Conservation (phyloP, 2,888 invertebrate species). For the Iphiclides podalirius region DNA sequence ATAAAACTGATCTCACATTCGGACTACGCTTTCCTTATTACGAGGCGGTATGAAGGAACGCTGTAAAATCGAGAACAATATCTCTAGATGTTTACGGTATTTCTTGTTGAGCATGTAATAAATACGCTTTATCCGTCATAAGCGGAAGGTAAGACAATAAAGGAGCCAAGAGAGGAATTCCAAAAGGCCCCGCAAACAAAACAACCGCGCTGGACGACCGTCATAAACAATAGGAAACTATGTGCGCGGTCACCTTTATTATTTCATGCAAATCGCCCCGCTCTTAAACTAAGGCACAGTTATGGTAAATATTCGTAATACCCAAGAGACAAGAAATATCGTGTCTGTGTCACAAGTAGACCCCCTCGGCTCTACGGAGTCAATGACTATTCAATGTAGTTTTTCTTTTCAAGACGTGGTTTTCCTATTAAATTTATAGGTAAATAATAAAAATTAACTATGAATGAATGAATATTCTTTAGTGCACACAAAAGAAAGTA, state of each 20-base stretch:
- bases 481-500: too few species aligned
- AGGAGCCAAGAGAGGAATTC: slow-evolving; percentile 73
- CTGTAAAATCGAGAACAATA: neutral
- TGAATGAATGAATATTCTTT: too few species aligned
- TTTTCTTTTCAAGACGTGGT: too few species aligned
- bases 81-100: slow-evolving; percentile 9
- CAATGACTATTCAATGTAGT: too few species aligned
- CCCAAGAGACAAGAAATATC: neutral
- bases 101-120: slow-evolving; percentile 52
- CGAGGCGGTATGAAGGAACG: neutral
- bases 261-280: slow-evolving; percentile 74
- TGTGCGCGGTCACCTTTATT: slow-evolving; percentile 75
- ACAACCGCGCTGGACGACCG: slow-evolving; percentile 62
- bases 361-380: too few species aligned
- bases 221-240: slow-evolving; percentile 74
- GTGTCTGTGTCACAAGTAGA: too few species aligned
- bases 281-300: slow-evolving; percentile 42
- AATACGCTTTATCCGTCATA: slow-evolving; percentile 63
- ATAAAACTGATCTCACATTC: too few species aligned
- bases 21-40: too few species aligned
- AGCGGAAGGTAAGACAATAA: slow-evolving; percentile 77
- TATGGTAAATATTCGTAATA: slow-evolving; percentile 47
- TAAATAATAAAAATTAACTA: too few species aligned
- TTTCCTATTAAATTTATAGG: too few species aligned
- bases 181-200: slow-evolving; percentile 57